Evolutionary conservation across 92 coral and sea anemone genomes (phyloP).

Genomic region (Heteractis magnifica): DNA sequence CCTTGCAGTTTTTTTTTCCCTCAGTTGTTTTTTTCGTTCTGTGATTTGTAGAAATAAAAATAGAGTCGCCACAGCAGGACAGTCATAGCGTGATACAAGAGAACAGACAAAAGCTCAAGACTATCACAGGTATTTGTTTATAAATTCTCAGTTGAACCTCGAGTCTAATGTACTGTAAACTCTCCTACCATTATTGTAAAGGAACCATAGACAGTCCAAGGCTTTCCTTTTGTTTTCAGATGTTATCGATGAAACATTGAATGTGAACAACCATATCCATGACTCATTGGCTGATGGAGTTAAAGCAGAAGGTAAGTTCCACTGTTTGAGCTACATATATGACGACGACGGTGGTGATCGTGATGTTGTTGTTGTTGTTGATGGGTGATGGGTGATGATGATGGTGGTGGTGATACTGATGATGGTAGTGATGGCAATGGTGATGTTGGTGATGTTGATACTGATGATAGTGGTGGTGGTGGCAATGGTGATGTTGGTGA

Average conservation of each 20-base stretch:
- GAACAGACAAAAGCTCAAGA: constrained; percentile 10
- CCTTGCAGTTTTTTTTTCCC: too few relatives aligned
- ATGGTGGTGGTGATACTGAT: too few relatives aligned
- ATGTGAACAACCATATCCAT: background rate
- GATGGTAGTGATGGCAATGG: background rate
- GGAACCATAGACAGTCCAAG: background rate
- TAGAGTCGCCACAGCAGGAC: constrained; percentile 1
- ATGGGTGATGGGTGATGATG: background rate
- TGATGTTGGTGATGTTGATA: background rate
- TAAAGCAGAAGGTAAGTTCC: background rate
- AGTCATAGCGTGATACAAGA: constrained; percentile 2
- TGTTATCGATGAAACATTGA: constrained; percentile 23
- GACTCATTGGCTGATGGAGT: constrained; percentile 3
- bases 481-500: background rate
- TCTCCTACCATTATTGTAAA: too few relatives aligned
- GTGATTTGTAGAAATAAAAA: constrained; percentile 2
- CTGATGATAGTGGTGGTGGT: background rate
- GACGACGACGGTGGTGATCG: background rate
- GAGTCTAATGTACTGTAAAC: too few relatives aligned
- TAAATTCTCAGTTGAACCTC: background rate
- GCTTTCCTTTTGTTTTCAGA: background rate
- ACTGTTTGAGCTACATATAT: background rate
- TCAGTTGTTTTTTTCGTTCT: background rate
- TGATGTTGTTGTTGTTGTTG: background rate
- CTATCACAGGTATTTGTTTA: constrained; percentile 24